These are phyloP conservation scores for Globodera rostochiensis DNA, from an alignment of 1,140 invertebrate genomes.

Conservation along the genomic window DNA sequence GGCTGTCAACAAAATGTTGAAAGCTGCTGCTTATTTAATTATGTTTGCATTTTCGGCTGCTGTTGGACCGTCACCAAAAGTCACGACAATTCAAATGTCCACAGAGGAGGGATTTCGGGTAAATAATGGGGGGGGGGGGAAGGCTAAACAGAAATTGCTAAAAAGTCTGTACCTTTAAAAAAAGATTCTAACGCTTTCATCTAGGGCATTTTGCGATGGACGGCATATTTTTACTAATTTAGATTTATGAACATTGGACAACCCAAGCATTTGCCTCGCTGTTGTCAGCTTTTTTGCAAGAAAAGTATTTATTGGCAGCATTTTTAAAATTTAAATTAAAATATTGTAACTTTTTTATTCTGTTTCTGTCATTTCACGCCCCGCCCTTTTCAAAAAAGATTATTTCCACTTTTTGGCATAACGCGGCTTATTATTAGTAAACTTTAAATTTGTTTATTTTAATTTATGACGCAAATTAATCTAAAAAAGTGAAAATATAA, in stretches of 20 bases:
- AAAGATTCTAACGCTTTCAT: neutral
- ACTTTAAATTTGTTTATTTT: neutral
- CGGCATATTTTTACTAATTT: neutral
- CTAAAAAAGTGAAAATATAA: too few relatives aligned
- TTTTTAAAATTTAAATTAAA: neutral
- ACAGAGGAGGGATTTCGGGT: slow-evolving; percentile 26
- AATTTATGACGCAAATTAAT: too few relatives aligned
- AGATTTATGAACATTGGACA: slow-evolving; percentile 33
- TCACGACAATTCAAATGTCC: slow-evolving; percentile 15
- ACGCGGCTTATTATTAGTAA: too few relatives aligned
- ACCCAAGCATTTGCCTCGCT: slow-evolving; percentile 23
- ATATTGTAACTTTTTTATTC: too few relatives aligned
- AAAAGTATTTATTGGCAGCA: neutral
- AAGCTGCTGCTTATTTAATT: neutral
- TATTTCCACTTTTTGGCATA: too few relatives aligned
- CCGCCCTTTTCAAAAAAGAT: too few relatives aligned
- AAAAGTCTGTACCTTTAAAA: neutral
- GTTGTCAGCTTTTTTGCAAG: slow-evolving; percentile 25
- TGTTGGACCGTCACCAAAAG: neutral
- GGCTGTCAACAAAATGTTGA: neutral
- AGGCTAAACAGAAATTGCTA: neutral
- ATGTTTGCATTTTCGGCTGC: neutral
- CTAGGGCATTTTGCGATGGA: neutral
- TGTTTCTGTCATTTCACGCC: too few relatives aligned
- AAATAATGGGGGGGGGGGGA: too few relatives aligned